Conservation (phyloP, 2,797 vertebrate species). For the Pteropus rufus region DNA sequence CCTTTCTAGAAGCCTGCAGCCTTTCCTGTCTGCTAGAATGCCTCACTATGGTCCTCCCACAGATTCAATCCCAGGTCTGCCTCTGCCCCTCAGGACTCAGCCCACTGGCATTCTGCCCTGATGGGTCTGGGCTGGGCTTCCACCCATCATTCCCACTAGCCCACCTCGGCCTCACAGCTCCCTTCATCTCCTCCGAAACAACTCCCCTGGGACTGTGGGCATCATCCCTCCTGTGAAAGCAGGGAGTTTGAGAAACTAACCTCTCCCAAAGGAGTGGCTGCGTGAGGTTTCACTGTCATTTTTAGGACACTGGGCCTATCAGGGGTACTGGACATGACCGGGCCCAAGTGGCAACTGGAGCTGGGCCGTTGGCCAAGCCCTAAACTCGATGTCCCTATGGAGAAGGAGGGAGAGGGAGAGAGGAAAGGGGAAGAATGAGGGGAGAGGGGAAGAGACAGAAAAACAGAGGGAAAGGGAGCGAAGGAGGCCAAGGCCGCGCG, state of each 20-base stretch:
- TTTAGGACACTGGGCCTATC: neutral
- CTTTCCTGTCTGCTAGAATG: neutral
- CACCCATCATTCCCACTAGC: neutral
- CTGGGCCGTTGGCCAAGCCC: neutral
- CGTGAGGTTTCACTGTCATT: neutral
- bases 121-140: neutral
- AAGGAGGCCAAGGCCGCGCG: slow-evolving; percentile 4
- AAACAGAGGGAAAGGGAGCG: neutral
- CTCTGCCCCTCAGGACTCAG: neutral
- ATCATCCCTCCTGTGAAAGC: neutral
- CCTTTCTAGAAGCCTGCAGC: neutral
- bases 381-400: neutral
- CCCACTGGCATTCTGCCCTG: neutral
- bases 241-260: neutral
- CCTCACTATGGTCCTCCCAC: neutral
- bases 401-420: neutral
- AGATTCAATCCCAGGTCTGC: neutral
- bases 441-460: too few relatives aligned
- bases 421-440: neutral
- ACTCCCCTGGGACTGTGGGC: neutral
- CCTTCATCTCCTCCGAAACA: neutral
- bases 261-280: neutral
- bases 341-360: neutral
- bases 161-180: neutral
- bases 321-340: neutral